Evolutionary conservation across 2,113 vertebrate species (phyloP).

Genomic region (Taurulus bubalis): DNA sequence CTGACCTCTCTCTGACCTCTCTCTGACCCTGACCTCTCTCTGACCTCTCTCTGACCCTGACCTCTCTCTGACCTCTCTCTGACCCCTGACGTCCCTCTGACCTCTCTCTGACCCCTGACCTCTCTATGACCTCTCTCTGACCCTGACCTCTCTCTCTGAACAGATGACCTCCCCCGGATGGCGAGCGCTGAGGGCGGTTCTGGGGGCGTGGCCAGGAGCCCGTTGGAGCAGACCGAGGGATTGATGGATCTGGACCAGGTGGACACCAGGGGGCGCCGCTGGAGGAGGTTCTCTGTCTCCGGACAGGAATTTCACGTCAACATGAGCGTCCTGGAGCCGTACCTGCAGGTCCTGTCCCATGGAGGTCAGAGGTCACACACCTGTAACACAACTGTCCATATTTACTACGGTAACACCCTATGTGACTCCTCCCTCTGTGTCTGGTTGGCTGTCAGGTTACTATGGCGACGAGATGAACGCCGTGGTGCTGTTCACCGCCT

Average conservation of each 20-base stretch:
- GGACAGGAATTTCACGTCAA: conserved; percentile 83
- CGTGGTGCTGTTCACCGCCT: conserved; percentile 87
- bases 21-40: neutral
- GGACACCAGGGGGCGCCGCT: conserved; percentile 81
- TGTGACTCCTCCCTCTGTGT: neutral
- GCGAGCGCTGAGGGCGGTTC: conserved; percentile 18
- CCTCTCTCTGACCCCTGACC: conserved; percentile 79
- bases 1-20: neutral
- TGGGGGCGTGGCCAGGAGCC: conserved; percentile 27
- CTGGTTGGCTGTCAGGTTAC: conserved; percentile 81
- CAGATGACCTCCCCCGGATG: conserved; percentile 85
- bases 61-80: neutral
- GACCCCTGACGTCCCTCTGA: neutral
- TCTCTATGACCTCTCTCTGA: conserved; percentile 79
- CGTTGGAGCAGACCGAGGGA: conserved; percentile 66
- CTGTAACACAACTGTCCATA: neutral
- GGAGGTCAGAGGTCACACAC: conserved; percentile 85
- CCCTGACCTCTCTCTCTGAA: neutral
- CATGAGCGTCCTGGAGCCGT: conserved; percentile 87
- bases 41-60: neutral
- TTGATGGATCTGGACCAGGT: conserved; percentile 80
- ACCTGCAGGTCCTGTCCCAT: conserved; percentile 86
- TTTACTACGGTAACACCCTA: neutral
- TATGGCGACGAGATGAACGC: conserved; percentile 86
- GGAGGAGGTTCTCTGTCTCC: conserved; percentile 84